Percentiles rank a stretch among this genome's conserved stretches.
Conservation (phyloP, 2,113 vertebrate genomes). For the Neotoma lepida region DNA sequence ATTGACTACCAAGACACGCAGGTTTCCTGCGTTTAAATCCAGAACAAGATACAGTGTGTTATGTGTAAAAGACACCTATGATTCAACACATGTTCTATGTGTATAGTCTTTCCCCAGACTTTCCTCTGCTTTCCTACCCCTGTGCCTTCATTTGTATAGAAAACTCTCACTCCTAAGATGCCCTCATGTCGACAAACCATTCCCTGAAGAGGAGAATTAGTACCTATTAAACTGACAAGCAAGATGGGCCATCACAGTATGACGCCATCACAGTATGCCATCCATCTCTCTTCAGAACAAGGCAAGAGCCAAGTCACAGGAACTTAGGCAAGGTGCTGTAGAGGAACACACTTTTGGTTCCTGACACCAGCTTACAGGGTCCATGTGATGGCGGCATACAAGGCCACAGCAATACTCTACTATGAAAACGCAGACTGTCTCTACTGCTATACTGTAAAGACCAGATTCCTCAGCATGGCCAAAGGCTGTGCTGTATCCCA, state of each 20-base stretch:
- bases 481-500: neutral
- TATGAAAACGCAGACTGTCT: conserved; percentile 29
- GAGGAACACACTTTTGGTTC: neutral
- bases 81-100: neutral
- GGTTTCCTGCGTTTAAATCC: conserved; percentile 1
- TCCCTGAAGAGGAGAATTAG: neutral
- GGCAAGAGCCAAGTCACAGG: neutral
- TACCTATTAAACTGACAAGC: neutral
- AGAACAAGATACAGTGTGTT: neutral
- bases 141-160: neutral
- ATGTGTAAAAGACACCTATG: neutral
- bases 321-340: accelerated
- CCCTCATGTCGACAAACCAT: neutral
- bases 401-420: neutral
- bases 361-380: too few species aligned
- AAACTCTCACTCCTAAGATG: neutral
- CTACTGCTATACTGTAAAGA: neutral
- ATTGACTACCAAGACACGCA: neutral
- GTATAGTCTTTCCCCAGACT: neutral
- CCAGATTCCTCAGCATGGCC: neutral
- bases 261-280: too few species aligned
- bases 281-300: neutral
- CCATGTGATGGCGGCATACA: too few species aligned
- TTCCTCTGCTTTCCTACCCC: neutral
- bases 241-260: neutral